Evolutionary conservation across 1,140 invertebrate genomes (phyloP), one percentile per base, ranked within the genome.

Genomic region (Dendrolimus punctatus): DNA sequence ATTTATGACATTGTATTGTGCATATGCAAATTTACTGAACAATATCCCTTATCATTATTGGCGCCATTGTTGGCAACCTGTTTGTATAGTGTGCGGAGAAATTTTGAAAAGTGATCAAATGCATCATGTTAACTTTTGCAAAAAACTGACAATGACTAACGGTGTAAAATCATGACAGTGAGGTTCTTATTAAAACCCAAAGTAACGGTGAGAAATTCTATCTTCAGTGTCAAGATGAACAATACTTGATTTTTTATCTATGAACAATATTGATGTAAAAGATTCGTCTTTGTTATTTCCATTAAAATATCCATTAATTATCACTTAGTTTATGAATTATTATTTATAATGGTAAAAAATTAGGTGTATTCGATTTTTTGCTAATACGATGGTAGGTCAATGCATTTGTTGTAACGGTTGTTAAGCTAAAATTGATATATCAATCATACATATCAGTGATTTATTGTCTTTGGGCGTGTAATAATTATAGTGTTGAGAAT

Each of bases 201-300:
- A 53, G 45, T 57, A 64, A 64, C 58, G 58, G 62, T 60, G 49
- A 60, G 55, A 38, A n/a, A 6, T 46, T 51, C 38, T 53, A 56
- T 47, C 46, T 47, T 51, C 37, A 39, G 49, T 51, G 51, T 53
- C 51, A 60, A 60, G 39, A 45, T 44, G 46, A 55, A 57, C 62
- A 60, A 60, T 60, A 60, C 55, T 48, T 42, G 43, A 49, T 41
- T 54, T 45, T 45, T 57, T 57, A 42, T 39, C 37, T 39, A 48
- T 39, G 45, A 53, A 53, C 40, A 63, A 51, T 59, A 63, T 63
- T 59, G 55, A 62, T 58, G 56, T 37, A 40, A 7, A 46, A 53
- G 50, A 46, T 58, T 53, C 51, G 47, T 59, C 50, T 39, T 51
- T 45, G 50, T 36, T 36, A 51, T 37, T 23, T 10, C 23, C 39